Percentiles rank a stretch among this genome's conserved stretches.
Evolutionary conservation across 2,113 vertebrate species (phyloP).

Genomic region (Sturnira hondurensis): DNA sequence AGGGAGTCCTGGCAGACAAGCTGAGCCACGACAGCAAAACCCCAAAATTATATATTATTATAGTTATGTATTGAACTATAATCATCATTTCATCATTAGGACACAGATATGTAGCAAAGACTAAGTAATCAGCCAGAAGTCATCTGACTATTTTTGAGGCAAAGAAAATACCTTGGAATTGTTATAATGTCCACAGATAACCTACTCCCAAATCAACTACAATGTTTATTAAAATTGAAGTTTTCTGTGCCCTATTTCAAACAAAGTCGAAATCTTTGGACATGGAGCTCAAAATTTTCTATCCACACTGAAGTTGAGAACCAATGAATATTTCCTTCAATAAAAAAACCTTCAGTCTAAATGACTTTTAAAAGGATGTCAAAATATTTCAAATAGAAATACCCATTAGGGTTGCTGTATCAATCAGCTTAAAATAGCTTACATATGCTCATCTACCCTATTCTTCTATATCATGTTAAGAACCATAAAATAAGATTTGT

Average conservation of each 20-base stretch:
- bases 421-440: conserved; percentile 64
- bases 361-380: conserved; percentile 52
- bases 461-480: conserved; percentile 42
- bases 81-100: background rate
- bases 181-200: background rate
- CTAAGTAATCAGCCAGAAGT: background rate
- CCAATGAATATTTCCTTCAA: background rate
- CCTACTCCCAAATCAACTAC: background rate
- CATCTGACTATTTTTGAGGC: background rate
- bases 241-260: background rate
- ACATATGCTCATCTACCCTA: conserved; percentile 56
- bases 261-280: background rate
- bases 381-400: conserved; percentile 58
- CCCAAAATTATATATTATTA: background rate
- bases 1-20: background rate
- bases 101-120: conserved; percentile 2
- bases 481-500: conserved; percentile 43
- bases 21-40: background rate
- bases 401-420: conserved; percentile 56
- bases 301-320: background rate
- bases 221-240: conserved; percentile 29
- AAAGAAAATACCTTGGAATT: background rate
- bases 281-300: background rate
- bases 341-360: conserved; percentile 44
- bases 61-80: background rate